Evolutionary conservation across 2,113 vertebrate genomes (phyloP), one percentile per base, ranked within the genome.

Genomic region (Chaenocephalus aceratus): DNA sequence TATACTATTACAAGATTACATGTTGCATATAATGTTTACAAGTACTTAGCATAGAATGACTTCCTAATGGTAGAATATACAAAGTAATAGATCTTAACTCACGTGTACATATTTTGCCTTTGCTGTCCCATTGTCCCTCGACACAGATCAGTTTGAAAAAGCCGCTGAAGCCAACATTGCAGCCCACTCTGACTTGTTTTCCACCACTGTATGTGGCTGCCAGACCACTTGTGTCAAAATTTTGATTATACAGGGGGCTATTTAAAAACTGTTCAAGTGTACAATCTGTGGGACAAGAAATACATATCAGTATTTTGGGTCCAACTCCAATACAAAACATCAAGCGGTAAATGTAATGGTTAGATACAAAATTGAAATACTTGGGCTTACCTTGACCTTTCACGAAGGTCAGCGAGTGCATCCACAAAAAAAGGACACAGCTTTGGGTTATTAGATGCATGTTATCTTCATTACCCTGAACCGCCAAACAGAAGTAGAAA

Each of bases 141-240:
- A 0, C 0, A 62, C 95, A 96, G 11, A 3, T 10, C 12, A 93
- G 34, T 85, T 52, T 92, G 58, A 89, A 77, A 52, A 86, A 88
- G 13, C 95, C 95, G 44, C 11, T 67, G 60, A 54, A 90, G 45
- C 95, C 95, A 6, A 71, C 3, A 2, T 4, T 67, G 77, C 95
- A 96, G 45, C 6, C 5, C n/a, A 95, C 75, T 80, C 52, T 87
- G 13, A 94, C 64, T 69, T 15, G 16, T 5, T 36, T 34, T 15
- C 65, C 80, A 52, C 1, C 0, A 0, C 0, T 0, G 57, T 94
- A 94, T 0, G 0, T 67, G 2, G 4, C 4, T 0, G 61, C 9
- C 41, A 92, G 10, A 9, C 0, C 11, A 13, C 3, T 64, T 48
- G 2, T 79, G 7, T 87, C 82, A 74, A 83, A 88, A 66, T 92